phyloP scores from a whole-genome alignment of 1,140 invertebrate species.

The Drosophila tristis region DNA sequence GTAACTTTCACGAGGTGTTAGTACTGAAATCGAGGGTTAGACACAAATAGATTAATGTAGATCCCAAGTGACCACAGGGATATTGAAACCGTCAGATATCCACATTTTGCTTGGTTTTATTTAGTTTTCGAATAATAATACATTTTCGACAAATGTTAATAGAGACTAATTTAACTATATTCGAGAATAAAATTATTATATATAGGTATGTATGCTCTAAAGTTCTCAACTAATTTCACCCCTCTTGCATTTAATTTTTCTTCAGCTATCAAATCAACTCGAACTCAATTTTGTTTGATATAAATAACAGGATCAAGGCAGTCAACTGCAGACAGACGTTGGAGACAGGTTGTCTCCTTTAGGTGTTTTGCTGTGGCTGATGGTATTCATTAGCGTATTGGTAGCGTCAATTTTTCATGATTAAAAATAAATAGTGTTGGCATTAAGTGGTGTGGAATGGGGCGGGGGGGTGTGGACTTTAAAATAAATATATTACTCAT shows the following conservation, averaged over 20 bases:
- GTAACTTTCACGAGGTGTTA: slow-evolving; percentile 30
- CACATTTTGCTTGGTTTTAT: no score
- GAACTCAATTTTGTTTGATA: slow-evolving; percentile 29
- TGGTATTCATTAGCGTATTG: slow-evolving; percentile 52
- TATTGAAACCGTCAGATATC: background rate
- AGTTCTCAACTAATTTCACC: no score
- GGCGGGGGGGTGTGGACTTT: slow-evolving; percentile 17
- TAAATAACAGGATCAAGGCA: slow-evolving; percentile 53
- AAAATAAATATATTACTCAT: slow-evolving; percentile 57
- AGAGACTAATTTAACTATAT: no score
- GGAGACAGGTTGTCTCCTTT: slow-evolving; percentile 59
- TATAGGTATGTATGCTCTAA: no score
- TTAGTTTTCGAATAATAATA: no score
- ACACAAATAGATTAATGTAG: slow-evolving; percentile 3
- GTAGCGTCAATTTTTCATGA: slow-evolving; percentile 57
- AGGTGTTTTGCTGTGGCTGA: background rate
- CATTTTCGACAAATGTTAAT: no score
- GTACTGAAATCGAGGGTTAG: slow-evolving; percentile 14
- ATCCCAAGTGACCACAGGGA: slow-evolving; percentile 4
- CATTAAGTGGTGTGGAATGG: slow-evolving; percentile 38
- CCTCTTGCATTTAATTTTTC: slow-evolving; percentile 6
- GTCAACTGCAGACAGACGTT: slow-evolving; percentile 5
- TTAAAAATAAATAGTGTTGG: slow-evolving; percentile 72
- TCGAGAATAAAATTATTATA: no score
- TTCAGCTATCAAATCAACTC: background rate